Conservation (phyloP, 1,140 invertebrate genomes). For the Ooceraea biroi region DNA sequence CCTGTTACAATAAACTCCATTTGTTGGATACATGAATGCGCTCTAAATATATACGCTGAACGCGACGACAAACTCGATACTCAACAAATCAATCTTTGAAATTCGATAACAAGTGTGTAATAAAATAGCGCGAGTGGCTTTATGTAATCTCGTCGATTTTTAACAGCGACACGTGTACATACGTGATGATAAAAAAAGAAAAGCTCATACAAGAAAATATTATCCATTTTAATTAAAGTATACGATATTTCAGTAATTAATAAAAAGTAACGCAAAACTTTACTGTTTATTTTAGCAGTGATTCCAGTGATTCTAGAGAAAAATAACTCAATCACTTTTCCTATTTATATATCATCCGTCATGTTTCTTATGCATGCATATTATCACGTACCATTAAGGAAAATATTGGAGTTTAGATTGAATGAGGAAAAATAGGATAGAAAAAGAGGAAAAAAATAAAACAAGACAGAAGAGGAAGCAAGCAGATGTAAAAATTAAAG, state of each 20-base stretch:
- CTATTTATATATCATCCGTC: slow-evolving; percentile 26
- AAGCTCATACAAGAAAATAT: not conserved
- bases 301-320: not conserved
- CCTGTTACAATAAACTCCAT: slow-evolving; percentile 42
- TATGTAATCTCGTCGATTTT: slow-evolving; percentile 12
- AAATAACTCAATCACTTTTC: slow-evolving; percentile 38
- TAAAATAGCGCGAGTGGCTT: slow-evolving; percentile 19
- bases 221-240: not conserved
- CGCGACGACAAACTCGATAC: slow-evolving; percentile 14
- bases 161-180: slow-evolving; percentile 13
- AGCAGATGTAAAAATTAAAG: too few species aligned
- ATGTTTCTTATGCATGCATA: slow-evolving; percentile 19
- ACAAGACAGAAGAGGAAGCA: too few species aligned
- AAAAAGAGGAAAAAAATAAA: too few species aligned
- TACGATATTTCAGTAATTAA: not conserved
- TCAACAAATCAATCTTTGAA: slow-evolving; percentile 48
- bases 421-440: too few species aligned
- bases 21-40: slow-evolving; percentile 6
- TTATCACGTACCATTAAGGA: not conserved
- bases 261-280: too few species aligned
- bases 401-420: too few species aligned
- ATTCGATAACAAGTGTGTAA: slow-evolving; percentile 36
- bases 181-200: slow-evolving; percentile 22
- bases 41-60: not conserved
- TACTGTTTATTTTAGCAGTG: too few species aligned